A percentile compares a stretch with the other conserved stretches of the same genome.
These are phyloP conservation scores for Petrophora chlorosata DNA, from an alignment of 2,888 invertebrate species.

Conservation along the genomic window DNA sequence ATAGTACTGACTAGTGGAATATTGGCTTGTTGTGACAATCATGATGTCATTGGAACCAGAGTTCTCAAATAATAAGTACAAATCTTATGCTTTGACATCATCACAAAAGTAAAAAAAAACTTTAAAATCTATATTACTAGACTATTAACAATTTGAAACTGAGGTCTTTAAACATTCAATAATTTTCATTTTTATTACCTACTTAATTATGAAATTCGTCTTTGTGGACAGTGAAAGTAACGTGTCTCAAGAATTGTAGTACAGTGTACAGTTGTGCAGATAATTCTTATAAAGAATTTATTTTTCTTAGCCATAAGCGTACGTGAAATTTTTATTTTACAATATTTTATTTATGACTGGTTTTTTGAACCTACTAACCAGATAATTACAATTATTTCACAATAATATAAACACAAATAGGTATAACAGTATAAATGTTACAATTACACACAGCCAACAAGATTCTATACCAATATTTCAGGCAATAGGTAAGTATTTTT, in stretches of 20 bases:
- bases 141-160: slow-evolving; percentile 20
- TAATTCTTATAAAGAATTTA: slow-evolving; percentile 29
- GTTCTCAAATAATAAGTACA: slow-evolving; percentile 60
- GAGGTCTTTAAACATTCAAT: slow-evolving; percentile 24
- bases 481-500: slow-evolving; percentile 33
- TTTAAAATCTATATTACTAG: slow-evolving; percentile 3
- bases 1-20: slow-evolving; percentile 60
- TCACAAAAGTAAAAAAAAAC: slow-evolving; percentile 9
- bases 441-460: slow-evolving; percentile 19
- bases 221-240: slow-evolving; percentile 32
- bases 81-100: slow-evolving; percentile 33
- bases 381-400: slow-evolving; percentile 17
- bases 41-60: slow-evolving; percentile 48
- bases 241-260: slow-evolving; percentile 24
- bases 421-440: slow-evolving; percentile 7
- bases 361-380: slow-evolving; percentile 21
- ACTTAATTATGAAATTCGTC: slow-evolving; percentile 26
- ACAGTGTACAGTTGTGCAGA: slow-evolving; percentile 37
- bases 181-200: slow-evolving; percentile 24
- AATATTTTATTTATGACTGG: slow-evolving; percentile 17
- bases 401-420: neutral
- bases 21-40: slow-evolving; percentile 65
- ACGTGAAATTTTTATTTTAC: slow-evolving; percentile 21
- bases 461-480: slow-evolving; percentile 28
- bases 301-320: slow-evolving; percentile 26